Conservation (phyloP, 2,888 invertebrate genomes). For the Drosophila demipolita region DNA sequence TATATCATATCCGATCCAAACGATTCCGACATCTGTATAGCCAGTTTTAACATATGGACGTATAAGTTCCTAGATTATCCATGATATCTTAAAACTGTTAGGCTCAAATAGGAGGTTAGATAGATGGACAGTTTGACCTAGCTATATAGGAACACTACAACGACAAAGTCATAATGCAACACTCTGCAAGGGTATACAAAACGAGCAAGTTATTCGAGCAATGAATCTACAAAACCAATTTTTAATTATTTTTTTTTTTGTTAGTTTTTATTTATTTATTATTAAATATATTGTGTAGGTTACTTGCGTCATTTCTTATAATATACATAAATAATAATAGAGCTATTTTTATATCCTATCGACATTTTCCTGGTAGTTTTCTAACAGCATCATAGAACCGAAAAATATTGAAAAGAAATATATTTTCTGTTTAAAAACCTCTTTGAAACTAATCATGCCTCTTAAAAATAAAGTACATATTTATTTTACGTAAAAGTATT, state of each 20-base stretch:
- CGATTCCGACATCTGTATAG: neutral
- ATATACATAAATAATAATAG: slow-evolving; percentile 22
- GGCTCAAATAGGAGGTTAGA: neutral
- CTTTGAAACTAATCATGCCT: slow-evolving; percentile 38
- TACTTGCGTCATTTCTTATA: slow-evolving; percentile 26
- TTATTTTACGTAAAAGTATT: slow-evolving; percentile 55
- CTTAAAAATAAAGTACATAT: slow-evolving; percentile 39
- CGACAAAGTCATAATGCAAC: neutral
- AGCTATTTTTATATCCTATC: slow-evolving; percentile 35
- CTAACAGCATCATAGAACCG: slow-evolving; percentile 54
- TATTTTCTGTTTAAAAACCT: slow-evolving; percentile 33
- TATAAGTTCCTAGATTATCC: neutral
- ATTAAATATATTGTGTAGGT: slow-evolving; percentile 36
- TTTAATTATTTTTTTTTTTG: slow-evolving; percentile 2
- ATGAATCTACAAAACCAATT: slow-evolving; percentile 18
- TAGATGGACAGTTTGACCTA: neutral
- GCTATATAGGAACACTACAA: neutral
- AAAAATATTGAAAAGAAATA: slow-evolving; percentile 25
- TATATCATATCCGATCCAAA: neutral
- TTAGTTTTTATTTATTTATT: slow-evolving; percentile 25
- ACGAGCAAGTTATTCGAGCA: slow-evolving; percentile 18
- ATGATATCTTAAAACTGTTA: neutral
- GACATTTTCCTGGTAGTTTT: slow-evolving; percentile 52
- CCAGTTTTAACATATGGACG: neutral
- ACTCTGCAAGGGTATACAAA: slow-evolving; percentile 17